These are phyloP conservation scores for Spermophilus dauricus DNA, from an alignment of 2,113 vertebrate genomes.

Conservation along the genomic window DNA sequence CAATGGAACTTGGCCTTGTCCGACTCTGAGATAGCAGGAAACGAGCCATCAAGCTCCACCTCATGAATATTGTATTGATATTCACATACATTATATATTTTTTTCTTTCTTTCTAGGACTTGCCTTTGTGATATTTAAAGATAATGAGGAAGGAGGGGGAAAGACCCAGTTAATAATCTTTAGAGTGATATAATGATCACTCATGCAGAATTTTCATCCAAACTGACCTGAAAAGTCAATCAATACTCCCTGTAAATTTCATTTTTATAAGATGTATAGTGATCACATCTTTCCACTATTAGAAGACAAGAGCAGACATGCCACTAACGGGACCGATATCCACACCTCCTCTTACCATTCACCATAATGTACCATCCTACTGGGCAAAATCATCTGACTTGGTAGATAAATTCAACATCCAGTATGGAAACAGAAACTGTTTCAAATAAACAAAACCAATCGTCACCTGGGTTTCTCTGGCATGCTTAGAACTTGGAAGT, in stretches of 20 bases:
- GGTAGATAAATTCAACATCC: not conserved
- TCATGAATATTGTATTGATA: not conserved
- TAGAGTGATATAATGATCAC: not conserved
- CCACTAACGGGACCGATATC: not conserved
- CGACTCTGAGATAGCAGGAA: not conserved
- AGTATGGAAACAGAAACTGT: slow-evolving; percentile 22
- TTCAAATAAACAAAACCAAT: not conserved
- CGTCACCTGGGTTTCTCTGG: slow-evolving; percentile 21
- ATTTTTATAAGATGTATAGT: not conserved
- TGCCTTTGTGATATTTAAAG: slow-evolving; percentile 37
- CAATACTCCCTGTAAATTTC: not conserved
- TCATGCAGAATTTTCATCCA: not conserved
- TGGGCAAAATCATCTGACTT: not conserved
- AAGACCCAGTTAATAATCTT: not conserved
- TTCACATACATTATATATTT: not conserved
- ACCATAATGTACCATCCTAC: not conserved
- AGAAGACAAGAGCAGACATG: not conserved
- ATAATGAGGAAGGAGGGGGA: not conserved
- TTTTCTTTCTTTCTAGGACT: not conserved
- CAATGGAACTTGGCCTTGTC: not conserved
- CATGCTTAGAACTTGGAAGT: slow-evolving; percentile 53
- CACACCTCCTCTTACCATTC: not conserved
- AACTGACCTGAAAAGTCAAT: not conserved
- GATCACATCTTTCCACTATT: not conserved
- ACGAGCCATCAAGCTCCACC: not conserved